Percentiles rank a stretch among this genome's conserved stretches.
phyloP scores from a whole-genome alignment of 2,888 invertebrate species.

The Smittia sp. region DNA sequence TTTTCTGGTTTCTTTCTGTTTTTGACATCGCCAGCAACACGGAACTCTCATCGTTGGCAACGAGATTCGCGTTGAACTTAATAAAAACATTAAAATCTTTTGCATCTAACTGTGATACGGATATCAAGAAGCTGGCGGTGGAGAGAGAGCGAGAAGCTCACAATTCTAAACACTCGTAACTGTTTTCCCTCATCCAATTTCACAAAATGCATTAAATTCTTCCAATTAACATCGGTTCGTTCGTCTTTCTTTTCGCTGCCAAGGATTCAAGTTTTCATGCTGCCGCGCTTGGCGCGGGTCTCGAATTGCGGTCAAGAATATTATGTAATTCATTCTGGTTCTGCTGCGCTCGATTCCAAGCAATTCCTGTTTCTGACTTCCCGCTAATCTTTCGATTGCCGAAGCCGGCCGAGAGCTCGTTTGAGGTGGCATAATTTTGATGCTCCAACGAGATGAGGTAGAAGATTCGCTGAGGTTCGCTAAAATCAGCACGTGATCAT shows the following conservation, averaged over 20 bases:
- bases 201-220: conserved; percentile 18
- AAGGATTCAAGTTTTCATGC: conserved; percentile 22
- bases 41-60: background rate
- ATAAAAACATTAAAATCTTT: conserved; percentile 3
- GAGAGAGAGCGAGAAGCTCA: background rate
- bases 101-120: conserved; percentile 33
- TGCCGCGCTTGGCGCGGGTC: background rate
- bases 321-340: conserved; percentile 25
- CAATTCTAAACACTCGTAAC: conserved; percentile 11
- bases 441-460: background rate
- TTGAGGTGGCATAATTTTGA: background rate
- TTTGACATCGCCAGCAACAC: too few relatives aligned
- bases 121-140: conserved; percentile 3
- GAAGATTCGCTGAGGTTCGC: background rate
- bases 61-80: background rate
- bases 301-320: conserved; percentile 21
- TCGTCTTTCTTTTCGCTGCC: background rate
- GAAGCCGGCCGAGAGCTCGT: background rate
- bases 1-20: too few relatives aligned
- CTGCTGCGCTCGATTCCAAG: background rate
- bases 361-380: conserved; percentile 7
- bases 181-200: conserved; percentile 16
- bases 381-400: background rate
- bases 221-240: conserved; percentile 14
- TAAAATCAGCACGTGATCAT: background rate